Evolutionary conservation across 2,888 invertebrate genomes (phyloP).

Genomic region (Pristionchus mayeri): DNA sequence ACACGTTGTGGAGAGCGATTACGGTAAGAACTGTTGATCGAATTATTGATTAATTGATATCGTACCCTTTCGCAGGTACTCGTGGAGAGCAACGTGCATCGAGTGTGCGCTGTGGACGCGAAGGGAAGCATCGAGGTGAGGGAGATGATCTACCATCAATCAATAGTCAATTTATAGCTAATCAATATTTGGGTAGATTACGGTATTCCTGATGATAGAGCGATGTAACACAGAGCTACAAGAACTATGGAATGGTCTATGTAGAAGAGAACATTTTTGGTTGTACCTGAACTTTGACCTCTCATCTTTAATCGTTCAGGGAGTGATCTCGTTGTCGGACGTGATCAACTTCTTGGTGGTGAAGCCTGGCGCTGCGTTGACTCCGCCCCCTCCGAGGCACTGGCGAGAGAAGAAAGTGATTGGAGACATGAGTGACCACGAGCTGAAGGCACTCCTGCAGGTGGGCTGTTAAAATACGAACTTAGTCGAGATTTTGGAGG

Average conservation of each 20-base stretch:
- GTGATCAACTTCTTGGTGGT: constrained; percentile 68
- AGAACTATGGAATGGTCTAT: no score
- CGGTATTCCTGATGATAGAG: no score
- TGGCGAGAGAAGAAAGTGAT: constrained; percentile 5
- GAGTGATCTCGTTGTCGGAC: constrained; percentile 66
- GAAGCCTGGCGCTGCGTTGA: constrained; percentile 57
- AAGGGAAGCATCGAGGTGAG: constrained; percentile 62
- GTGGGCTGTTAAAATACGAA: no score
- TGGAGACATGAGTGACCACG: constrained; percentile 20
- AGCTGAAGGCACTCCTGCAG: constrained; percentile 25
- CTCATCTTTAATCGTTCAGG: constrained; percentile 50
- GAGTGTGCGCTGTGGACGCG: constrained; percentile 64
- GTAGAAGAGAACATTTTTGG: no score
- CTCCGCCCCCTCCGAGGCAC: constrained; percentile 43
- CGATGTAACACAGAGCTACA: no score
- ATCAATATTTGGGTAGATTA: background rate
- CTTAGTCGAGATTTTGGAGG: no score
- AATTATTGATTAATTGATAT: background rate
- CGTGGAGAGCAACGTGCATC: constrained; percentile 66
- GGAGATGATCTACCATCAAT: background rate
- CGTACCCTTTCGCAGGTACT: constrained; percentile 46
- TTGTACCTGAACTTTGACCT: background rate
- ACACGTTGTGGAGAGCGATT: constrained; percentile 65
- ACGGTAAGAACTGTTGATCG: constrained; percentile 51
- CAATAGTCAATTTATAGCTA: background rate